Evolutionary conservation across 2,888 invertebrate species (phyloP), one percentile per base, ranked within the genome.

Genomic region (Syrista parreyssii): DNA sequence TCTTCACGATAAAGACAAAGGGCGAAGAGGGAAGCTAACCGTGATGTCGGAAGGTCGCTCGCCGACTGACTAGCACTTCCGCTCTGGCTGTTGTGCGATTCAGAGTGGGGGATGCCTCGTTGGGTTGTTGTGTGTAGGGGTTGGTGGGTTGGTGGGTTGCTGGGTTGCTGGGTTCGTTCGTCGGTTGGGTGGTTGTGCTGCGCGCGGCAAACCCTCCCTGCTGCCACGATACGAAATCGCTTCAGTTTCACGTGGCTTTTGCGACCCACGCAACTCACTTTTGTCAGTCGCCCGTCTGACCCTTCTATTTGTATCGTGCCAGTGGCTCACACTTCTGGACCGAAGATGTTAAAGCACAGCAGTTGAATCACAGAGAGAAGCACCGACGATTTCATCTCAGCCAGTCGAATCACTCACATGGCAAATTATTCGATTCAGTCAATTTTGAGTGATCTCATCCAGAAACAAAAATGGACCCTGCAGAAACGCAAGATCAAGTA

Each of bases 21-120:
- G 86, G 86, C 86, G 87, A 86, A 84, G 84, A 87, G 88, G 89
- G 87, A 89, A 87, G 88, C 88, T 89, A 91, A 90, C 90, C 91
- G 91, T 91, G 87, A 91, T 89, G 91, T 90, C 90, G 91, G 89
- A 91, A 91, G 91, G 91, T 91, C 91, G 91, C 91, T 91, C 91
- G 90, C 90, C 91, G 91, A 91, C 91, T 91, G 91, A 91, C 91
- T 91, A 90, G 88, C 84, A 91, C 91, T 91, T 91, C 91, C 91
- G 91, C 87, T 90, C 88, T 88, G 86, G 90, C 91, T 91, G 91
- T 91, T 91, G 91, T 91, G 91, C 91, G 90, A 91, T 91, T 91
- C 88, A 89, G 90, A 88, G 89, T 89, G 82, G 89, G 90, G 89
- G 88, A 87, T 88, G 87, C 88, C 88, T 88, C 90, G 90, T 89